Percentiles rank a stretch among this genome's conserved stretches.
phyloP scores from a whole-genome alignment of 2,888 invertebrate genomes.

The Parnassius orleans region DNA sequence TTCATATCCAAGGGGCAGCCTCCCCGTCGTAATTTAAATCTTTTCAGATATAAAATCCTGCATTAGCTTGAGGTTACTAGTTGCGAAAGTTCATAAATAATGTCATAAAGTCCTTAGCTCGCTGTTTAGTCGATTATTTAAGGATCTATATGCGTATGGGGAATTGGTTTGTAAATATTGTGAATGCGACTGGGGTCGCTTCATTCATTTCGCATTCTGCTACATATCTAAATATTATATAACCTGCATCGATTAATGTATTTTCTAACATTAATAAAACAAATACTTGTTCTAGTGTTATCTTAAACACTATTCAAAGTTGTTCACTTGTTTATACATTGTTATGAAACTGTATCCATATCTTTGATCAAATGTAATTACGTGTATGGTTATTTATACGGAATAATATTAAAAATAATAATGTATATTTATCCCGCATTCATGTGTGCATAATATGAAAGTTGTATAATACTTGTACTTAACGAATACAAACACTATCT shows the following conservation, averaged over 20 bases:
- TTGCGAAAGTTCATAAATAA: constrained; percentile 56
- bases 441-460: constrained; percentile 72
- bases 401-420: constrained; percentile 55
- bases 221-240: constrained; percentile 69
- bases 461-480: constrained; percentile 74
- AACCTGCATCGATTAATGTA: constrained; percentile 65
- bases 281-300: constrained; percentile 61
- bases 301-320: constrained; percentile 73
- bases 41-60: constrained; percentile 65
- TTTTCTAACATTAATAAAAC: constrained; percentile 71
- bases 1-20: constrained; percentile 66
- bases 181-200: constrained; percentile 56
- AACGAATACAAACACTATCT: constrained; percentile 62
- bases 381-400: constrained; percentile 75
- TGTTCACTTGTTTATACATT: constrained; percentile 80
- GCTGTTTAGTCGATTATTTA: constrained; percentile 18
- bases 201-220: constrained; percentile 68
- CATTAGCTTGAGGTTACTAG: constrained; percentile 75
- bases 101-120: constrained; percentile 24
- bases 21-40: constrained; percentile 59
- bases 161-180: constrained; percentile 62
- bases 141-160: constrained; percentile 43
- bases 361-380: constrained; percentile 71
- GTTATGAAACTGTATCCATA: constrained; percentile 76
- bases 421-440: constrained; percentile 76